Percentiles rank a stretch among this genome's conserved stretches.
Evolutionary conservation across 2,113 vertebrate species (phyloP).

Genomic region (Tachycineta bicolor): DNA sequence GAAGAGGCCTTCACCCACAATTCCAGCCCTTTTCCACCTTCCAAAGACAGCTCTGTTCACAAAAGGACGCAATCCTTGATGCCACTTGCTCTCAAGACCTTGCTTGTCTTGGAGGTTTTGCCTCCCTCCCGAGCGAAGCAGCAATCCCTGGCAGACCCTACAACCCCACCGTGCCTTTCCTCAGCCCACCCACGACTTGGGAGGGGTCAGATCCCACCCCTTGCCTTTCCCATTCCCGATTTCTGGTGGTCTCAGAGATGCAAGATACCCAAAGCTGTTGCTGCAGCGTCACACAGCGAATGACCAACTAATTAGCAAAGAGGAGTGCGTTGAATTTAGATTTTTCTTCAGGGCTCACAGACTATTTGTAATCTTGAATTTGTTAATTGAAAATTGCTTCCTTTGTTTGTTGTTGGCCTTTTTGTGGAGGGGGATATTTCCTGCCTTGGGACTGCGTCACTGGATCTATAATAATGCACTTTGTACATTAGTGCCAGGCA

Average conservation of each 20-base stretch:
- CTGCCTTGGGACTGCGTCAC: slow-evolving; percentile 14
- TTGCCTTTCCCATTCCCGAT: neutral
- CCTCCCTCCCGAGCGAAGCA: neutral
- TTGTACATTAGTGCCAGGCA: slow-evolving; percentile 55
- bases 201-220: neutral
- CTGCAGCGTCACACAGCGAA: neutral
- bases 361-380: slow-evolving; percentile 34
- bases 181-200: neutral
- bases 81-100: neutral
- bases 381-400: slow-evolving; percentile 62
- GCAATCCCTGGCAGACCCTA: neutral
- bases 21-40: neutral
- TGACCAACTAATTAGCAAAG: slow-evolving; percentile 6
- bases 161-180: rapidly evolving
- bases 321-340: neutral
- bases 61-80: neutral
- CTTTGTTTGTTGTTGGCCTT: slow-evolving; percentile 54
- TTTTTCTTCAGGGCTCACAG: slow-evolving; percentile 37
- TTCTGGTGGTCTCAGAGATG: neutral
- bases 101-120: neutral
- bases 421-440: slow-evolving; percentile 42
- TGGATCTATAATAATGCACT: slow-evolving; percentile 57
- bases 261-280: neutral
- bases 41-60: neutral
- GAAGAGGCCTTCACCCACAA: neutral